Evolutionary conservation across 1,140 invertebrate species (phyloP), one percentile per base, ranked within the genome.

Genomic region (Cherax destructor): DNA sequence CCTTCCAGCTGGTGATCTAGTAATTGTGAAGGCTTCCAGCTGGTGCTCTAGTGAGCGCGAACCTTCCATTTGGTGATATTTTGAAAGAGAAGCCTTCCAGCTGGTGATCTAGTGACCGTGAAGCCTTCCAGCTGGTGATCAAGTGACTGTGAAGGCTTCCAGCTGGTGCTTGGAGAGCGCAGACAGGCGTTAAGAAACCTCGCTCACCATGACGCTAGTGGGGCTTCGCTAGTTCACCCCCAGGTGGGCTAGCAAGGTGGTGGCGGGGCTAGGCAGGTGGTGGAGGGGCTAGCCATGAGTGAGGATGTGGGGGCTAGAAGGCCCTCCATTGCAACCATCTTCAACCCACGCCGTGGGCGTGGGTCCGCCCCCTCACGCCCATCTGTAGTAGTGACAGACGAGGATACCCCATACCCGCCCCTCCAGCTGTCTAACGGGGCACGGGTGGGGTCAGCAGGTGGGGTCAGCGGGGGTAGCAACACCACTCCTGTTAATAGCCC

Each of bases 361-460:
- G 72, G 91, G 21, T 50, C 83, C 47, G 88, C 83, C 41, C 96
- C 96, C 86, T 95, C 96, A 83, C 95, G 96, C 47, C 96, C 96
- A 76, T 96, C 96, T 72, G 96, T 97, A 88, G 96, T 97, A 92
- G 96, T 97, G 89, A 97, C 96, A 3, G 96, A 96, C 90, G 96
- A 97, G 88, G 94, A 94, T 52, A 94, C 94, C 11, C 76, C 90
- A 91, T 92, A 94, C 92, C 87, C 93, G 94, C 94, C 94, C 94
- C 93, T 92, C 89, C 91, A 80, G 78, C 85, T 84, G 21, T 77
- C 77, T 88, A 93, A 86, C 74, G 95, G 72, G 94, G 94, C 93
- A 69, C 61, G 88, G 18, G 88, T 90, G 30, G 74, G 88, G 30
- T 83, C 88, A 49, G 88, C 69, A 11, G 81, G 88, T 9, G n/a